These are phyloP conservation scores for Rhagologus leucostigma DNA, from an alignment of 2,113 vertebrate species.

Conservation along the genomic window DNA sequence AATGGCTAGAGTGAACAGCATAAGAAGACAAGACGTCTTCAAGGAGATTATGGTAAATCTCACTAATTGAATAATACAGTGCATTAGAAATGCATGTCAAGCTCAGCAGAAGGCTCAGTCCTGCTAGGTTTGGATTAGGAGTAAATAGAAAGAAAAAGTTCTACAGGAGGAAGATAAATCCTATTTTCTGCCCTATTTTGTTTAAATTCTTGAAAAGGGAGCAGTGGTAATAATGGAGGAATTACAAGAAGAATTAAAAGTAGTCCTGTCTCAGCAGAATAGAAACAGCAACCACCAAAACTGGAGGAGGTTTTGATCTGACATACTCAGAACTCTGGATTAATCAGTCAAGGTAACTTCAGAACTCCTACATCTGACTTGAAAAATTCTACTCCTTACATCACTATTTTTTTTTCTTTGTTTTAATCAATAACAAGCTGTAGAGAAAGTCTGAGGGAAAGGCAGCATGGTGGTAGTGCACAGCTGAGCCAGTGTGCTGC, in stretches of 20 bases:
- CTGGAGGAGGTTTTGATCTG: neutral
- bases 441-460: neutral
- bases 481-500: neutral
- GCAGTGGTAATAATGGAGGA: neutral
- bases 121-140: neutral
- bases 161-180: neutral
- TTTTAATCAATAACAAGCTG: neutral
- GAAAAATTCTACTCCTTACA: neutral
- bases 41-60: neutral
- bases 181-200: neutral
- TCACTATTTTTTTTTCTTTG: neutral
- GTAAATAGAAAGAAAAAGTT: neutral
- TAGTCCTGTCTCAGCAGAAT: neutral
- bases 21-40: neutral
- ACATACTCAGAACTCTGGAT: neutral
- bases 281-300: neutral
- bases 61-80: neutral
- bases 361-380: neutral
- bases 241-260: neutral
- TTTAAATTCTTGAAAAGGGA: neutral
- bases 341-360: neutral
- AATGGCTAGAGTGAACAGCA: neutral
- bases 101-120: neutral
- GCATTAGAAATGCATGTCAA: neutral
- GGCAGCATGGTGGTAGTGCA: fast-evolving